A percentile compares a stretch with the other conserved stretches of the same genome.
Conservation (phyloP, 2,797 vertebrate species). For the Cyprinodon diabolis region DNA sequence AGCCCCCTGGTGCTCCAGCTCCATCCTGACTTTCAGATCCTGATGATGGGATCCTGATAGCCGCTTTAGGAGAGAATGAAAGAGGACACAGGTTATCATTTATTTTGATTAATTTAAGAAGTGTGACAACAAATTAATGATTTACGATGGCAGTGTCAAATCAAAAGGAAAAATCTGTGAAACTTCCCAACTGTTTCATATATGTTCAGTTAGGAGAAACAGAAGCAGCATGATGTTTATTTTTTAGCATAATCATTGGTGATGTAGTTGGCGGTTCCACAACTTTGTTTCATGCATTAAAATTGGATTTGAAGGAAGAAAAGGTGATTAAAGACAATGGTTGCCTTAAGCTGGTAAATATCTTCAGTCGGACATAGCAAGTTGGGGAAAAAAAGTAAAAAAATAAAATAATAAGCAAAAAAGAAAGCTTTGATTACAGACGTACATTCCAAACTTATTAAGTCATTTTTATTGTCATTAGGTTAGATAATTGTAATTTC, state of each 20-base stretch:
- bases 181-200: background rate
- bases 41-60: background rate
- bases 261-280: background rate
- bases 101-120: conserved; percentile 16
- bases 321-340: too few species aligned
- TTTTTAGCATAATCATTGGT: background rate
- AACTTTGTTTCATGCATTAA: background rate
- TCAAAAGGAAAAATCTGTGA: background rate
- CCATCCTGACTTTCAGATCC: conserved; percentile 45
- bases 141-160: background rate
- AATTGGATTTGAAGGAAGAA: background rate
- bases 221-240: background rate
- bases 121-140: background rate
- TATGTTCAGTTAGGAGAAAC: background rate
- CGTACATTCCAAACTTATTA: too few species aligned
- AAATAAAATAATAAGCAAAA: too few species aligned
- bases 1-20: conserved; percentile 53
- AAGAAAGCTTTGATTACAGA: too few species aligned
- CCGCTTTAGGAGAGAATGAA: conserved; percentile 17
- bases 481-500: too few species aligned
- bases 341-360: too few species aligned
- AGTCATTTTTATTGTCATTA: too few species aligned
- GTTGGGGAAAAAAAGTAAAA: too few species aligned
- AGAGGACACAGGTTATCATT: conserved; percentile 4
- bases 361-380: too few species aligned